Evolutionary conservation across 1,140 invertebrate genomes (phyloP), one percentile per base, ranked within the genome.

Genomic region (Aphaenogaster ashmeadi): DNA sequence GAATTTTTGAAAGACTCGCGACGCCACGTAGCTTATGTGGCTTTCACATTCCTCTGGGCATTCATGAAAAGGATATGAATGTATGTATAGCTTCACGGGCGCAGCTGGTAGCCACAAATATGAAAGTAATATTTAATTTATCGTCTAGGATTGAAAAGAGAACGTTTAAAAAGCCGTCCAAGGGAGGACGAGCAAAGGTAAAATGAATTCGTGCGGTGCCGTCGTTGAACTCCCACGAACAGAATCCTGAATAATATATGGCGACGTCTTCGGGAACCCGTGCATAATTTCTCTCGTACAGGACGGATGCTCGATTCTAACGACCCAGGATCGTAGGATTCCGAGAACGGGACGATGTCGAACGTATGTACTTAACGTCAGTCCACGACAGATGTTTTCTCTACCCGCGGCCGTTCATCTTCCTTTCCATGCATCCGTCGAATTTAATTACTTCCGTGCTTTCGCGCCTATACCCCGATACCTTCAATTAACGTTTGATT

Each of bases 51-150:
- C 60, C 62, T 54, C 54, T 0, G 11, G 33, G 54, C 41, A 60
- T 84, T 69, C 44, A 47, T 50, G 79, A 58, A 36, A 75, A 38
- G 58, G 52, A 74, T 33, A 87, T 21, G 60, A 77, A 81, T 52
- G 41, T 67, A 66, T 47, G 52, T 75, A 58, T 56, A 72, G 44
- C 56, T 78, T 69, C 15, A 33, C 38, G 13, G 52, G 75, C 80
- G 41, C 72, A 66, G 50, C 87, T 88, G 87, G 62, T 62, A 36
- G 36, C 52, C 56, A 50, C 54, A 58, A 84, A 86, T 64, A 62
- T 77, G 56, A 67, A 66, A 71, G 80, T 79, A 89, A 89, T 86
- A 86, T 86, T 83, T 86, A 79, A 89, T 84, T 84, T 84, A 75
- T 84, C 80, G 54, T 75, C 69, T 60, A 50, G 69, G 52, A 84